A percentile compares a stretch with the other conserved stretches of the same genome.
Evolutionary conservation across 2,113 vertebrate species (phyloP).

Genomic region (Serinus canaria): DNA sequence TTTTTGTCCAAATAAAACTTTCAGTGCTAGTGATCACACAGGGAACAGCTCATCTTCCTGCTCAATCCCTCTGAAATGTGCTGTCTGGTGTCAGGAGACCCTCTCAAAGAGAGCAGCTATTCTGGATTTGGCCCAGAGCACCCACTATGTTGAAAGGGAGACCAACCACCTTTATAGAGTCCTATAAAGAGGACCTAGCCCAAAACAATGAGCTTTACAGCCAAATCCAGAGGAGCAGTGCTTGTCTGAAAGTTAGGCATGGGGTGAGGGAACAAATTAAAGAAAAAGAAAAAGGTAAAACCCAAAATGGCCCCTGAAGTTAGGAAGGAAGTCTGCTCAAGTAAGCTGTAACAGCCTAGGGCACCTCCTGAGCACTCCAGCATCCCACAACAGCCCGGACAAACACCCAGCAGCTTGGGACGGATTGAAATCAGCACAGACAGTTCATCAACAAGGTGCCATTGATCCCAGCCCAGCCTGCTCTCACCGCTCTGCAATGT

Average conservation of each 20-base stretch:
- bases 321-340: neutral
- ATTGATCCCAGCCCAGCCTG: neutral
- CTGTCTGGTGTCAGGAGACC: neutral
- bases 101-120: neutral
- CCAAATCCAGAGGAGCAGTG: neutral
- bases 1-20: neutral
- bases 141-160: neutral
- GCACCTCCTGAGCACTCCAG: neutral
- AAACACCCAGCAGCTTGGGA: neutral
- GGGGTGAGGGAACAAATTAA: neutral
- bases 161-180: neutral
- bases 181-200: neutral
- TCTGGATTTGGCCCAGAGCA: neutral
- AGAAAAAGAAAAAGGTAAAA: neutral
- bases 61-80: neutral
- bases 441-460: neutral
- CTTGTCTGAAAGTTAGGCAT: neutral
- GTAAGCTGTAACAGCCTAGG: neutral
- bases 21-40: neutral
- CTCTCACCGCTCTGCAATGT: neutral
- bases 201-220: neutral
- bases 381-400: neutral
- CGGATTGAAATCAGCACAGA: neutral
- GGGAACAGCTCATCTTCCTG: neutral
- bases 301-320: neutral